phyloP scores from a whole-genome alignment of 2,113 vertebrate genomes.

The Ailurus styani region DNA sequence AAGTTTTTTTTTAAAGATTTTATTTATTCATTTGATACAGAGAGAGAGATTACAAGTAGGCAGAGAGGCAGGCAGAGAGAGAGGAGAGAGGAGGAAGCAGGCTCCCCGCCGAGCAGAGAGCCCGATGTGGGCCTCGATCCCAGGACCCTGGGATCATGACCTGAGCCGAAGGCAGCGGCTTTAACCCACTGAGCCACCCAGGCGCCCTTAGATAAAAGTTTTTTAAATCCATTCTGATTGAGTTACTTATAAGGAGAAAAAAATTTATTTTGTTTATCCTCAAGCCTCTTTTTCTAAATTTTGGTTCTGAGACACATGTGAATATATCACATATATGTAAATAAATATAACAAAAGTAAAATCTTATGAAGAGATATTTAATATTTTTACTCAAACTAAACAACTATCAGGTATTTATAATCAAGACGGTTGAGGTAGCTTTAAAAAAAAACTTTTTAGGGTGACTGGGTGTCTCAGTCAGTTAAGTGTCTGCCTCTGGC shows the following conservation, averaged over 20 bases:
- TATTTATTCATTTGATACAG: no score
- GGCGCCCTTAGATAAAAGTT: background rate
- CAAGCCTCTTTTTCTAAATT: slow-evolving; percentile 4
- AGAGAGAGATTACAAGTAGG: no score
- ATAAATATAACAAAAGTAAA: background rate
- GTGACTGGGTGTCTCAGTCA: background rate
- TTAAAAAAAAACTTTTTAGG: background rate
- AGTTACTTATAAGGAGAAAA: background rate
- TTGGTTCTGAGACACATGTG: background rate
- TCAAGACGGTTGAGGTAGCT: background rate
- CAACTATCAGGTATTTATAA: background rate
- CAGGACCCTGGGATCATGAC: no score
- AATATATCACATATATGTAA: background rate
- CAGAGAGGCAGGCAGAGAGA: no score
- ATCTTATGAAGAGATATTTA: background rate
- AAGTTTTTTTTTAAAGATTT: no score
- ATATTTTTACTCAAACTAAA: slow-evolving; percentile 20
- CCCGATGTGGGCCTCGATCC: no score
- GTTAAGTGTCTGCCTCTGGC: background rate
- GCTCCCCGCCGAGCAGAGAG: no score
- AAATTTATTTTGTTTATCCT: background rate
- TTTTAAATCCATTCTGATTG: background rate
- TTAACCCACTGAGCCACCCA: no score
- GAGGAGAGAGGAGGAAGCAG: no score
- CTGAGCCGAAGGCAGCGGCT: no score